Evolutionary conservation across 2,888 invertebrate genomes (phyloP).

Genomic region (Loripinus fragilis): DNA sequence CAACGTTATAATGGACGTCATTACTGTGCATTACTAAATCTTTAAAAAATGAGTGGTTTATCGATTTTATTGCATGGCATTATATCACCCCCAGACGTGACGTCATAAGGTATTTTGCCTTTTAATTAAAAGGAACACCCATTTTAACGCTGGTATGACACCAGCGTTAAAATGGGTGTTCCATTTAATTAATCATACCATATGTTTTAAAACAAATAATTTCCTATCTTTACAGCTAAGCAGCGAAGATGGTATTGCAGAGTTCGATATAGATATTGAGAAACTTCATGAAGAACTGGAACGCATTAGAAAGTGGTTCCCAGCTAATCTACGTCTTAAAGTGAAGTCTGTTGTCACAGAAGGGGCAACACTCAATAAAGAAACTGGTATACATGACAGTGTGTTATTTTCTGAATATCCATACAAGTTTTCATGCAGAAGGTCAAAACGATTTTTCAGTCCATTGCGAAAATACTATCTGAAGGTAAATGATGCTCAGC

Average conservation of each 20-base stretch:
- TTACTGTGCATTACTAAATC: no score
- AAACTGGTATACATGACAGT: slow-evolving; percentile 53
- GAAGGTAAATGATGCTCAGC: no score
- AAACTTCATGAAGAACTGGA: background rate
- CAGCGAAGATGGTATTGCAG: background rate
- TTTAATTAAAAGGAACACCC: no score
- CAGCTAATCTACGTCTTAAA: slow-evolving; percentile 65
- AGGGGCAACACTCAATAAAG: slow-evolving; percentile 66
- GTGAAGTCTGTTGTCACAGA: slow-evolving; percentile 67
- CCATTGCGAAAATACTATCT: slow-evolving; percentile 68
- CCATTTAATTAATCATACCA: no score
- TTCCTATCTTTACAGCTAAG: background rate
- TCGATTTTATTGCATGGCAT: no score
- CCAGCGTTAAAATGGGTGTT: no score
- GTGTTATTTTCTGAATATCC: slow-evolving; percentile 63
- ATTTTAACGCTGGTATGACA: no score
- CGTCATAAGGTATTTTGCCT: no score
- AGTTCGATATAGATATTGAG: background rate
- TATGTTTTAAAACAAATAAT: no score
- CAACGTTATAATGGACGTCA: no score
- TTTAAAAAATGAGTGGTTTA: no score
- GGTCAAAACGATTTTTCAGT: slow-evolving; percentile 67
- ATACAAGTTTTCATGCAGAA: slow-evolving; percentile 61
- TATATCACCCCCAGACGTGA: no score
- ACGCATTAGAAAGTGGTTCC: slow-evolving; percentile 59